These are phyloP conservation scores for Condylura cristata DNA, from an alignment of 2,113 vertebrate genomes.

Conservation along the genomic window DNA sequence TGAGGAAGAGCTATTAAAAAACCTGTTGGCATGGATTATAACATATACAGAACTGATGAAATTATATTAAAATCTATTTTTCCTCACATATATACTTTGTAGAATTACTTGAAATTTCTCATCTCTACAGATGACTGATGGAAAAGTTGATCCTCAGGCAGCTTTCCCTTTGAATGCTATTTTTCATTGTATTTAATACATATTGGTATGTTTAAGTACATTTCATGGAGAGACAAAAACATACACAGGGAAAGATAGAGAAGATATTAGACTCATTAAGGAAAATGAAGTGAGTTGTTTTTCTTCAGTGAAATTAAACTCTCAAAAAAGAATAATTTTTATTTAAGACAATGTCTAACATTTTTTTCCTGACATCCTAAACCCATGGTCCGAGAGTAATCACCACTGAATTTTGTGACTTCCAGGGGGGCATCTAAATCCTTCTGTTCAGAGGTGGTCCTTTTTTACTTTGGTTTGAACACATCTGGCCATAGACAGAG, in stretches of 20 bases:
- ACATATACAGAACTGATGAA: not conserved
- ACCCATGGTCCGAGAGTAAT: not conserved
- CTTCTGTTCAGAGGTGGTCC: not conserved
- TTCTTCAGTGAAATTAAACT: not conserved
- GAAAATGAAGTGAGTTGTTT: not conserved
- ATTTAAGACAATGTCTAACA: not conserved
- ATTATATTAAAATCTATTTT: constrained; percentile 37
- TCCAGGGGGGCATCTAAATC: constrained; percentile 1
- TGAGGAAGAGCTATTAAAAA: not conserved
- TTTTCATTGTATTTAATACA: constrained; percentile 51
- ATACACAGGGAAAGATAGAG: not conserved
- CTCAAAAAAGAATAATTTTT: not conserved
- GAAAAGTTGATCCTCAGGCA: constrained; percentile 34
- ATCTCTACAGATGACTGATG: constrained; percentile 2
- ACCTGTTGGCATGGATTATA: constrained; percentile 16
- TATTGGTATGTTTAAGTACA: constrained; percentile 50
- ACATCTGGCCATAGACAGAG: not conserved
- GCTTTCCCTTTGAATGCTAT: constrained; percentile 14
- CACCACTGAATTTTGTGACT: not conserved
- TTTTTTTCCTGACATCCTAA: constrained; percentile 8
- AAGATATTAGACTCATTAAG: not conserved
- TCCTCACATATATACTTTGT: not conserved
- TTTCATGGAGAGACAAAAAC: not conserved
- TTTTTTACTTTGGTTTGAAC: constrained; percentile 27
- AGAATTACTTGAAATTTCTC: constrained; percentile 52